Percentiles rank a stretch among this genome's conserved stretches.
phyloP scores from a whole-genome alignment of 2,113 vertebrate genomes.

The Entomyzon cyanotis region DNA sequence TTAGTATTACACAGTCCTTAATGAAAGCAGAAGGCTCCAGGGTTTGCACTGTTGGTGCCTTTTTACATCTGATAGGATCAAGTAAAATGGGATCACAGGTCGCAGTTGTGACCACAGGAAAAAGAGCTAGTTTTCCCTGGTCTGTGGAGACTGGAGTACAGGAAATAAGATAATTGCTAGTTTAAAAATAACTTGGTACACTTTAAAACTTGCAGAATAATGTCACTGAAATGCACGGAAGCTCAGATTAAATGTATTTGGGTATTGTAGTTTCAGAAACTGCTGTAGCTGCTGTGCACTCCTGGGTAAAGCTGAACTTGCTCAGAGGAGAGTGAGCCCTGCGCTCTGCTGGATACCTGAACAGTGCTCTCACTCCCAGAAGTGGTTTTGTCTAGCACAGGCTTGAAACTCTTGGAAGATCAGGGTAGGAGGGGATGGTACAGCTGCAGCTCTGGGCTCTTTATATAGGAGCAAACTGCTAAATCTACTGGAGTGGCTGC shows the following conservation, averaged over 20 bases:
- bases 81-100: background rate
- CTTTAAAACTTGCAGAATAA: background rate
- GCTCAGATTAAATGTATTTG: background rate
- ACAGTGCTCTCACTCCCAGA: background rate
- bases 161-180: background rate
- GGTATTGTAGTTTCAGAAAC: background rate
- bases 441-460: background rate
- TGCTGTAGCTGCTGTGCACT: background rate
- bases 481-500: background rate
- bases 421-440: background rate
- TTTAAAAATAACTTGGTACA: background rate
- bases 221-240: rapidly evolving
- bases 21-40: background rate
- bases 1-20: background rate
- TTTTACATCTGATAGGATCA: background rate
- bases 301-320: background rate
- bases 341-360: background rate
- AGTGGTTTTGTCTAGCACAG: background rate
- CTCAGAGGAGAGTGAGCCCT: background rate
- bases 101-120: background rate
- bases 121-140: background rate
- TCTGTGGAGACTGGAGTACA: background rate
- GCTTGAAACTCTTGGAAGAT: background rate
- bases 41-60: background rate
- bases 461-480: background rate